These are phyloP conservation scores for Pogonus chalceus DNA, from an alignment of 1,140 invertebrate genomes.

Conservation along the genomic window DNA sequence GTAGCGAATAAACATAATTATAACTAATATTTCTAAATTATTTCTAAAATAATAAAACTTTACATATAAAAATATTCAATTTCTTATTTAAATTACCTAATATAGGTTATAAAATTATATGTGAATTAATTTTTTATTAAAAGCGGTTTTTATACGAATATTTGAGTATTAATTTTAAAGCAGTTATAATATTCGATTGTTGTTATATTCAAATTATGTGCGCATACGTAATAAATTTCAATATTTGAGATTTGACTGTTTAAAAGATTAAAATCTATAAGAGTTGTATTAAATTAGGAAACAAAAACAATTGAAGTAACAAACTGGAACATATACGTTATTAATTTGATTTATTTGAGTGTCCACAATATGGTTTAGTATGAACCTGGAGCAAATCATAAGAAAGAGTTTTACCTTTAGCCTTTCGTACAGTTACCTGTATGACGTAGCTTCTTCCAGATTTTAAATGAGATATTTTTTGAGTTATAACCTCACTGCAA, in stretches of 20 bases:
- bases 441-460: slow-evolving; percentile 34
- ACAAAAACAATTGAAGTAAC: not conserved
- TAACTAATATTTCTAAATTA: not conserved
- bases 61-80: not conserved
- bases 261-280: not conserved
- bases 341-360: slow-evolving; percentile 1
- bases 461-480: slow-evolving; percentile 33
- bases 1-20: not conserved
- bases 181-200: not conserved
- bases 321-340: not conserved
- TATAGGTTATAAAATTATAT: too few relatives aligned
- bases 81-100: not conserved
- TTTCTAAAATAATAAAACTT: not conserved
- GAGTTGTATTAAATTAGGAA: not conserved
- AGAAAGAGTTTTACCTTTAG: slow-evolving; percentile 35
- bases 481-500: slow-evolving; percentile 33
- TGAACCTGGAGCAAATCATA: slow-evolving; percentile 37
- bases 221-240: not conserved
- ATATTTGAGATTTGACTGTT: not conserved
- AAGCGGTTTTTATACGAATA: not conserved
- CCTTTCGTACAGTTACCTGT: slow-evolving; percentile 37
- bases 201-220: not conserved
- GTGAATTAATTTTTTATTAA: too few relatives aligned
- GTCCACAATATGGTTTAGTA: slow-evolving; percentile 30
- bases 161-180: not conserved